Base-by-base conservation (phyloP, 2,797 vertebrate genomes). In the Xenentodon cancila region DNA sequence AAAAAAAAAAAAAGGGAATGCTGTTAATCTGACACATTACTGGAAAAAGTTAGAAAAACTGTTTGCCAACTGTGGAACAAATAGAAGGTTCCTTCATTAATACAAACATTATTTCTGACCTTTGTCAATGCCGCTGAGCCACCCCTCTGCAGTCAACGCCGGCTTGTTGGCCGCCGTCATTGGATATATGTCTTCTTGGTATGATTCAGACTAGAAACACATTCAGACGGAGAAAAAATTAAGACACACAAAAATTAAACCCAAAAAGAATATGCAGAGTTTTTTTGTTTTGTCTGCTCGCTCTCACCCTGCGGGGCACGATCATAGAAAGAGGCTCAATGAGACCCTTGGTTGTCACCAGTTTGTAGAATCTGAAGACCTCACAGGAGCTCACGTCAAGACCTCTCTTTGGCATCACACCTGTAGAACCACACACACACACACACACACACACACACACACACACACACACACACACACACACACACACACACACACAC, bases 101-200 rank as follows among this genome's bases (percentile, higher is more conserved):
- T 19, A 22, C 21, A 22, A 8, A 51, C 13, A 15, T 34, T 40
- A 19, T 32, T 32, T n/a, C 90, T 92, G 73, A 97, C 97, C 96
- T 97, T 93, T 95, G 79, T 95, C 77, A 40, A 93, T 52, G 53
- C 96, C 96, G 0, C 63, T 82, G 65, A 97, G 92, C 97, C 97
- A 98, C 81, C 97, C 92, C 15, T 85, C 90, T 47, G 96, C 94
- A 2, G 93, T 92, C 84, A 97, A 54, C 1, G 96, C 93, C 0
- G 97, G 92, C 57, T 86, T 90, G 70, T 89, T 79, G 44, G 93
- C 92, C 7, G 94, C 91, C 0, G 96, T 97, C 92, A 96, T 92
- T 0, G 97, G 97, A 81, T 97, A 98, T 88, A 97, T 95, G 87
- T 98, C 97, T 70, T 96, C 96, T 75, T 97, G 97, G 90, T 96